Evolutionary conservation across 2,888 invertebrate genomes (phyloP).

Genomic region (Campaea margaritaria): DNA sequence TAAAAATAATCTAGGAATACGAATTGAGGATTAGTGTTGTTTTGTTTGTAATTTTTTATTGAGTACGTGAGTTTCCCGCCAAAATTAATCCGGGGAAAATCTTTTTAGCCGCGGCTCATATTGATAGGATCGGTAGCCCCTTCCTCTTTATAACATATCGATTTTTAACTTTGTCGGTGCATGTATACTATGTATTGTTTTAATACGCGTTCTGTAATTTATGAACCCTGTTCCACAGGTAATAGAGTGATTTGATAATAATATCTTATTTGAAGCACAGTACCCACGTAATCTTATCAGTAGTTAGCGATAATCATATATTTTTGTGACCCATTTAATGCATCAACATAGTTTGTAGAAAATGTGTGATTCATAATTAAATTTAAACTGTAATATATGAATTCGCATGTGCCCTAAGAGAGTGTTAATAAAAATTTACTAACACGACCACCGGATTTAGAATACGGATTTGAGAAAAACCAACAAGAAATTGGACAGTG

Average conservation of each 20-base stretch:
- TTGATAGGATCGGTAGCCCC: no score
- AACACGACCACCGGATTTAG: no score
- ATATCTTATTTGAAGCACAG: slow-evolving; percentile 1
- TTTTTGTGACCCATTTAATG: slow-evolving; percentile 31
- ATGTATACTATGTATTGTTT: not conserved
- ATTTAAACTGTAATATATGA: not conserved
- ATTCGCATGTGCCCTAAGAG: no score
- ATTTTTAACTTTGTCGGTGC: not conserved
- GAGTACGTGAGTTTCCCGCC: not conserved
- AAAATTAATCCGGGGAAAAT: not conserved
- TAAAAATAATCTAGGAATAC: slow-evolving; percentile 56
- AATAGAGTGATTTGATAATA: slow-evolving; percentile 9
- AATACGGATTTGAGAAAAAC: no score
- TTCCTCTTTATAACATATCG: no score
- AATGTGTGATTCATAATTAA: not conserved
- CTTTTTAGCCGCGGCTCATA: not conserved
- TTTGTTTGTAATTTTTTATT: slow-evolving; percentile 2
- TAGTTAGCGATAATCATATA: slow-evolving; percentile 20
- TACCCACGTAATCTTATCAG: slow-evolving; percentile 34
- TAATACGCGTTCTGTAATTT: not conserved
- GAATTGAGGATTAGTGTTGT: slow-evolving; percentile 12
- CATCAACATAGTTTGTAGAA: slow-evolving; percentile 4
- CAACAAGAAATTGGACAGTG: no score
- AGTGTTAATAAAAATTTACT: no score
- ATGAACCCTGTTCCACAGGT: not conserved